Base-by-base conservation (phyloP, 2,888 invertebrate species). In the Priocnemis perturbator region DNA sequence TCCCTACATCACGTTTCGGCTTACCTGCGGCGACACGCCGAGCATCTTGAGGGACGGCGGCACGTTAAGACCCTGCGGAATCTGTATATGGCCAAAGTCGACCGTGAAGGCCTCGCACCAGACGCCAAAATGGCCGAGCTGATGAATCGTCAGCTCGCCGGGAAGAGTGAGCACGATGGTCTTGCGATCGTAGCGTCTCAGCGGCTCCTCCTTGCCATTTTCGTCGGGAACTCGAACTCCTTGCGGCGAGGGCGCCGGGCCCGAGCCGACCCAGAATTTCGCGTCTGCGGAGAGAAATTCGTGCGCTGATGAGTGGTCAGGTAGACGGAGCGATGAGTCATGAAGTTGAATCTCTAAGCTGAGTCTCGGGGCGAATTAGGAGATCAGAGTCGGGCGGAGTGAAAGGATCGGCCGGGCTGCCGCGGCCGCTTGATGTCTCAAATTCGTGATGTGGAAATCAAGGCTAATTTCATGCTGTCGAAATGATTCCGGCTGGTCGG, bases 71-170 rank as follows among this genome's bases (percentile, higher is more conserved):
- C 90, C 90, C 74, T 92, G 92, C 0, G 96, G 96, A 74, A 97
- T 92, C 76, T 91, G 88, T 59, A 97, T 93, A 90, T 97, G 96
- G 0, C 97, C 97, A 88, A 97, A 98, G 91, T 97, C 95, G 57
- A 97, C 97, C 55, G 96, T 94, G 91, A 97, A 97, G 5, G 96
- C 95, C 89, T 97, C 96, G 88, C 97, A 97, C 96, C 97, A 97
- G 72, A 97, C 94, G 23, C 95, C 96, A 89, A 98, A 96, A 91
- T 97, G 96, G 0, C 97, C 97, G 86, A 97, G 95, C 89, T 97
- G 97, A 88, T 97, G 96, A 59, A 97, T 93, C 3, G 97, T 97
- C 85, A 97, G 90, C 86, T 97, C 96, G 76, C 94, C 95, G 0
- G 97, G 97, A 73, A 98, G 90, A 0, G 97, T 97, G 45, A 98